A percentile compares a stretch with the other conserved stretches of the same genome.
phyloP scores from a whole-genome alignment of 2,888 invertebrate species.

The Harpalus rubripes region DNA sequence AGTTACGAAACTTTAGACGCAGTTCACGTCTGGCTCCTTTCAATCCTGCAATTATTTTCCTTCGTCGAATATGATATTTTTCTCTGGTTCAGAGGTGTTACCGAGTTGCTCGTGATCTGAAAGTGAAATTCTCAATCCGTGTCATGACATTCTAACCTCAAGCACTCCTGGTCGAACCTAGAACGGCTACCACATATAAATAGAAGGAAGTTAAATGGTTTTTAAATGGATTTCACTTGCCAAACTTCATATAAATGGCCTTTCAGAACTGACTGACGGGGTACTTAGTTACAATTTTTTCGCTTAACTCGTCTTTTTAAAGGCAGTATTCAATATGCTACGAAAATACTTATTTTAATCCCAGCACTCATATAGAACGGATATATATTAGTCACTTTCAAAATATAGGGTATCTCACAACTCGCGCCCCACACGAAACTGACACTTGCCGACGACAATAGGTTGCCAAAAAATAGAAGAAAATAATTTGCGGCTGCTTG shows the following conservation, averaged over 20 bases:
- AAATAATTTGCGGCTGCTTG: too few relatives aligned
- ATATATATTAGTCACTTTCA: too few relatives aligned
- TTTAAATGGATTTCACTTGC: slow-evolving; percentile 35
- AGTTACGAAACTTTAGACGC: slow-evolving; percentile 13
- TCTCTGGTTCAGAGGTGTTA: slow-evolving; percentile 30
- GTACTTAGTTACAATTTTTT: slow-evolving; percentile 17
- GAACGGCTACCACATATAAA: slow-evolving; percentile 35
- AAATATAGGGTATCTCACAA: too few relatives aligned
- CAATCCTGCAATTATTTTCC: slow-evolving; percentile 49
- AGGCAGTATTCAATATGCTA: background rate
- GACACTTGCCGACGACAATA: too few relatives aligned
- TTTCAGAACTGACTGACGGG: slow-evolving; percentile 10
- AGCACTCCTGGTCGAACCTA: slow-evolving; percentile 4
- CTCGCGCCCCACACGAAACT: too few relatives aligned
- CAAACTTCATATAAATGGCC: slow-evolving; percentile 41
- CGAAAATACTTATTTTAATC: background rate
- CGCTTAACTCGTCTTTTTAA: background rate
- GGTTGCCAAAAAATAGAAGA: too few relatives aligned
- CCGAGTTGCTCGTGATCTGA: slow-evolving; percentile 37
- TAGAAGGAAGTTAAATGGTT: slow-evolving; percentile 42
- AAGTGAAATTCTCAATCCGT: slow-evolving; percentile 36
- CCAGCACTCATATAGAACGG: background rate
- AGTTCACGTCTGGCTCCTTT: slow-evolving; percentile 41
- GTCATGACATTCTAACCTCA: slow-evolving; percentile 37
- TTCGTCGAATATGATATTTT: slow-evolving; percentile 35